phyloP scores from a whole-genome alignment of 2,888 invertebrate species.

The Pteria penguin region DNA sequence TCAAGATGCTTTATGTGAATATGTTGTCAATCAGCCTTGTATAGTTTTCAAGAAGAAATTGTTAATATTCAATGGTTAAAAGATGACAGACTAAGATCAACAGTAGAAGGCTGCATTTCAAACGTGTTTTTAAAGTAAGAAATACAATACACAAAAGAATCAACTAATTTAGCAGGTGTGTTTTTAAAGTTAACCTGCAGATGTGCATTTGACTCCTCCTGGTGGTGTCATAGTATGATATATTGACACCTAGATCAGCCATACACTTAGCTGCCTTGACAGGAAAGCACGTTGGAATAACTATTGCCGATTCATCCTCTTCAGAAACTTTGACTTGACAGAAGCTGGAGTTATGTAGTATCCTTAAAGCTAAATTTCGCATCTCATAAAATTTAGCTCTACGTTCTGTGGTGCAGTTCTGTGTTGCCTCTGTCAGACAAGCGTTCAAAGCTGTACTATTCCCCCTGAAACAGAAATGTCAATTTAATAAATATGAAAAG shows the following conservation, averaged over 20 bases:
- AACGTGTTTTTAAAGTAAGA: no score
- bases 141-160: no score
- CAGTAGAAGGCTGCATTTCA: no score
- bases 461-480: background rate
- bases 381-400: background rate
- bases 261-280: background rate
- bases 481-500: no score
- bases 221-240: background rate
- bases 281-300: background rate
- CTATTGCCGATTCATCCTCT: background rate
- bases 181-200: background rate
- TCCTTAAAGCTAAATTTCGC: background rate
- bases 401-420: background rate
- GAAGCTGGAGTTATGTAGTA: background rate
- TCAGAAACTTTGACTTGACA: background rate
- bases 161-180: no score
- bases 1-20: no score
- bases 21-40: no score
- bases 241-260: background rate
- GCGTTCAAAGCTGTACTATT: background rate
- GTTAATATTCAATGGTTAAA: no score
- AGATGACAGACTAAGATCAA: no score
- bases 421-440: background rate
- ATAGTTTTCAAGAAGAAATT: no score
- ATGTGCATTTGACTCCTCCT: background rate